These are phyloP conservation scores for Pandemis corylana DNA, from an alignment of 2,888 invertebrate genomes.

Conservation along the genomic window DNA sequence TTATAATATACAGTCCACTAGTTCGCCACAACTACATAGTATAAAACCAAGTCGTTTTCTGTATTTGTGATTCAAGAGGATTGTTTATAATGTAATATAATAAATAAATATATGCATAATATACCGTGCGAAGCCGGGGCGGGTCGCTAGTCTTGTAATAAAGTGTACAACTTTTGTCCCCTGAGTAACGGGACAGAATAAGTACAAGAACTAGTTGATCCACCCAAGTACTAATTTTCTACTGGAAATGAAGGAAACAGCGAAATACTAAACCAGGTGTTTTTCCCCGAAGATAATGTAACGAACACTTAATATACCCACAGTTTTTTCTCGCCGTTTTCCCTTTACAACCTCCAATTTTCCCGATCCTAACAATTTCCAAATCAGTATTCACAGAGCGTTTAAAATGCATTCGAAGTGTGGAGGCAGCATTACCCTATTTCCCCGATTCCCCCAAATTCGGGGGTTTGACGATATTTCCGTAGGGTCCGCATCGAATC, in stretches of 20 bases:
- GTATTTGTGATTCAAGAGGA: too few relatives aligned
- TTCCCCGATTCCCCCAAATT: constrained; percentile 35
- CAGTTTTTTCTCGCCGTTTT: background rate
- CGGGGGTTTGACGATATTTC: constrained; percentile 30
- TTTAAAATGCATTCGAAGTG: constrained; percentile 39
- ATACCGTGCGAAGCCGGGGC: too few relatives aligned
- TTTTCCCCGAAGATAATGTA: background rate
- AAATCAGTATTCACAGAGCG: constrained; percentile 37
- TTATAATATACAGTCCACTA: too few relatives aligned
- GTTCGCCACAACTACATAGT: too few relatives aligned
- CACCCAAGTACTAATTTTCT: background rate
- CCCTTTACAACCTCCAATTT: background rate
- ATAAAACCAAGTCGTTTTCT: too few relatives aligned
- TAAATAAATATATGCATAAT: too few relatives aligned
- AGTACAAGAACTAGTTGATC: too few relatives aligned
- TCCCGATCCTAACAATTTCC: constrained; percentile 13
- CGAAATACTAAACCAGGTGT: background rate
- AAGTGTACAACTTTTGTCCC: too few relatives aligned
- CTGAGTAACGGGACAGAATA: too few relatives aligned
- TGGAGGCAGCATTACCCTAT: constrained; percentile 29
- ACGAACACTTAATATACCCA: background rate
- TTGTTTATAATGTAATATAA: too few relatives aligned
- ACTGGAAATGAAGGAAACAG: background rate
- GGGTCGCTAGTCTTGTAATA: too few relatives aligned
- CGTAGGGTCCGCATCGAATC: constrained; percentile 34